These are phyloP conservation scores for Mareca strepera DNA, from an alignment of 2,797 vertebrate species.

Conservation along the genomic window DNA sequence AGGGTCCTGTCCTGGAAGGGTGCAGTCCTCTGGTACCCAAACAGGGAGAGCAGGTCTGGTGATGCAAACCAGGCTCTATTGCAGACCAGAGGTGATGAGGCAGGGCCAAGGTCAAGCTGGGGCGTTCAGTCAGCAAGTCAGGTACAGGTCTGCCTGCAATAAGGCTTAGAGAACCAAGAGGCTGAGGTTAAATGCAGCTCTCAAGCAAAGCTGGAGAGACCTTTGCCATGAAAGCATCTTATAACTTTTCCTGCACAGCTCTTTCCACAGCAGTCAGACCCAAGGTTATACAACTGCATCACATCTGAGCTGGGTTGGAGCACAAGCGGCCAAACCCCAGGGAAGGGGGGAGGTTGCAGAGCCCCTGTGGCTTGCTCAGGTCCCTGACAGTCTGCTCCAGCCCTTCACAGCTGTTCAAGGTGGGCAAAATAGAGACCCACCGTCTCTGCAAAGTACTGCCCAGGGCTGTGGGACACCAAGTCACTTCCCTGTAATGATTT, in stretches of 20 bases:
- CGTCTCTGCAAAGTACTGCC: neutral
- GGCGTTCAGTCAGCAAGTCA: neutral
- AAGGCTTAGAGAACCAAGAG: neutral
- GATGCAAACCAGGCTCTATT: neutral
- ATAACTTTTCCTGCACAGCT: neutral
- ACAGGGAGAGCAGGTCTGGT: neutral
- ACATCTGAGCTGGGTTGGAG: neutral
- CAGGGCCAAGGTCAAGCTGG: neutral
- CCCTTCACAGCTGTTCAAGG: rapidly evolving
- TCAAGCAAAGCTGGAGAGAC: neutral
- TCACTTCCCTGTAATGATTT: neutral
- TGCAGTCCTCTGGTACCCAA: rapidly evolving
- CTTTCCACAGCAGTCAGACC: neutral
- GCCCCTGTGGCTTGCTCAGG: rapidly evolving
- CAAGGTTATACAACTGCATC: neutral
- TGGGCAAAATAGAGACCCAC: neutral
- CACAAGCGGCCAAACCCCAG: neutral
- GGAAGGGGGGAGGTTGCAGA: neutral
- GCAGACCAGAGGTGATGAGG: neutral
- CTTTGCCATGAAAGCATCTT: neutral
- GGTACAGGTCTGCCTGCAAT: neutral
- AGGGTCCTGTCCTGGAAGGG: neutral
- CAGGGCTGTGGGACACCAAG: neutral
- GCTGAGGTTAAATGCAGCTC: neutral
- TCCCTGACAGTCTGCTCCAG: neutral